phyloP scores from a whole-genome alignment of 2,797 vertebrate genomes.

The Enteromius paludinosus region DNA sequence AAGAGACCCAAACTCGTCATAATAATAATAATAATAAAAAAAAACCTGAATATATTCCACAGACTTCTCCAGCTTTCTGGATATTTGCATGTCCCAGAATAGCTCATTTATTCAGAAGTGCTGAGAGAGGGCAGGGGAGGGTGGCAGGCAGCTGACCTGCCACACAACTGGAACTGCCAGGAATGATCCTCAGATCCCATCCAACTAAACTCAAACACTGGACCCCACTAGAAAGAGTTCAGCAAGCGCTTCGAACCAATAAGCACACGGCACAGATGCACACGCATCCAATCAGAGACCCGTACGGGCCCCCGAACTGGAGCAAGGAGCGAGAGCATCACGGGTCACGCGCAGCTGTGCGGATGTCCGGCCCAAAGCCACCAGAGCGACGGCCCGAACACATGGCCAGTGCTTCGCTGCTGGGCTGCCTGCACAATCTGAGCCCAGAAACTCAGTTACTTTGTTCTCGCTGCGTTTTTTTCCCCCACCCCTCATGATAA shows the following conservation, averaged over 20 bases:
- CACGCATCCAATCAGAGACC: constrained; percentile 27
- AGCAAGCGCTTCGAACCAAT: constrained; percentile 34
- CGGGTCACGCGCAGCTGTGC: constrained; percentile 35
- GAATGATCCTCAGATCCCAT: constrained; percentile 38
- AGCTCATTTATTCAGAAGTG: constrained; percentile 29
- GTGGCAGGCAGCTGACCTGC: constrained; percentile 28
- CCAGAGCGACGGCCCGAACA: constrained; percentile 36
- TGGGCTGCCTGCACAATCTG: constrained; percentile 8
- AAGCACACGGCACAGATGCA: constrained; percentile 7
- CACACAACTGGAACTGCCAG: constrained; percentile 40
- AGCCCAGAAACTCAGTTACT: constrained; percentile 43
- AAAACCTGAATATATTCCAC: background rate
- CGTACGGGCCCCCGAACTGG: constrained; percentile 33
- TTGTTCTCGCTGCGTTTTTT: constrained; percentile 46
- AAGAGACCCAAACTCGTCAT: background rate
- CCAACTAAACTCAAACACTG: constrained; percentile 39
- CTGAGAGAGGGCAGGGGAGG: constrained; percentile 7
- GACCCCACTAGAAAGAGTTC: constrained; percentile 37
- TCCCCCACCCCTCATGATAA: constrained; percentile 44
- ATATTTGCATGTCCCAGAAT: constrained; percentile 32
- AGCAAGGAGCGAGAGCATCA: constrained; percentile 25
- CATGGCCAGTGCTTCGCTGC: constrained; percentile 36
- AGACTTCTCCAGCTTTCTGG: constrained; percentile 9
- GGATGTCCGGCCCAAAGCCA: constrained; percentile 44
- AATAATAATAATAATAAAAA: background rate